Conservation (phyloP, 2,888 invertebrate species). For the Pseudoips prasinana region DNA sequence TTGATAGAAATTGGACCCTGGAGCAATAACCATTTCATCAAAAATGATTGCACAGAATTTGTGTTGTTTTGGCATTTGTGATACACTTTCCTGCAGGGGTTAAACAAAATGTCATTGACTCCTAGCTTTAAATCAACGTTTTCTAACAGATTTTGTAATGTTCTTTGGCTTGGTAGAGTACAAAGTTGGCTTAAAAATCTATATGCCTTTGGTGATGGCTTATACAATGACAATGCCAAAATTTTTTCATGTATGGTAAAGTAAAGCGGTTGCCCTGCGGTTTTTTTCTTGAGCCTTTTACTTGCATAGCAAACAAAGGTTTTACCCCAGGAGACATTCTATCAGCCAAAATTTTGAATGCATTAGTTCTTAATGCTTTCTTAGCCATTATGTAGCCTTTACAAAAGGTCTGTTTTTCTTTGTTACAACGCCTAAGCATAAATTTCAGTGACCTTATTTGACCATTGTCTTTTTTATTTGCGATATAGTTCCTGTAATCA, state of each 20-base stretch:
- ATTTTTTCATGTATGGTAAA: slow-evolving; percentile 3
- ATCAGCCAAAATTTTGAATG: too few relatives aligned
- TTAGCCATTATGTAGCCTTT: too few relatives aligned
- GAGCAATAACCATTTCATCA: slow-evolving; percentile 1
- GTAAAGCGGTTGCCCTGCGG: slow-evolving; percentile 1
- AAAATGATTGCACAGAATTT: background rate
- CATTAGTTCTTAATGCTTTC: too few relatives aligned
- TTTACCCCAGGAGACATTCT: too few relatives aligned
- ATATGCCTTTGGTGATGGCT: background rate
- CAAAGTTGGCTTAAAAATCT: too few relatives aligned
- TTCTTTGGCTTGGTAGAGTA: background rate
- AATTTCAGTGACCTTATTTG: too few relatives aligned
- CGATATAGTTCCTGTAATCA: too few relatives aligned
- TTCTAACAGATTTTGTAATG: background rate
- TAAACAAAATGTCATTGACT: background rate
- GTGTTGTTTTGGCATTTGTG: background rate
- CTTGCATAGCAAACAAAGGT: too few relatives aligned
- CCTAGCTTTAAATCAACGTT: background rate
- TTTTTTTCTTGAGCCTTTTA: background rate
- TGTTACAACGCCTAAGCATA: too few relatives aligned
- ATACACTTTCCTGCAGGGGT: background rate
- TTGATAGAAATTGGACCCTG: background rate
- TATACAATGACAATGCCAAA: slow-evolving; percentile 1
- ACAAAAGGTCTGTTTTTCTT: too few relatives aligned
- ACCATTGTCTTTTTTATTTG: too few relatives aligned